Percentiles rank a stretch among this genome's conserved stretches.
Evolutionary conservation across 2,113 vertebrate species (phyloP).

Genomic region (Perca flavescens): DNA sequence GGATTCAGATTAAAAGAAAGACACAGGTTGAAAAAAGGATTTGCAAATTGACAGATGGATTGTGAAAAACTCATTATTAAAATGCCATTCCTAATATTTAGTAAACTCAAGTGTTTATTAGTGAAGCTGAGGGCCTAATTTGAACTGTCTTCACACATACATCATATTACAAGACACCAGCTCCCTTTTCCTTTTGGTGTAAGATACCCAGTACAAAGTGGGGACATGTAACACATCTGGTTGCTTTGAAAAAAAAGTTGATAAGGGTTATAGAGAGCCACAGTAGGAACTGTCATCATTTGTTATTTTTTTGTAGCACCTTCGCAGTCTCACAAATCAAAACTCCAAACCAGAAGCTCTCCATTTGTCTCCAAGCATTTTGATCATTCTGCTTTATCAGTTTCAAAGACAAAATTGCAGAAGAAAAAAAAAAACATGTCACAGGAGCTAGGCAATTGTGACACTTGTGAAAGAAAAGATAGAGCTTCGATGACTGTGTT

Average conservation of each 20-base stretch:
- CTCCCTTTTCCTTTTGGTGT: conserved; percentile 33
- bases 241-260: conserved; percentile 72
- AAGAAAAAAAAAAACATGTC: conserved; percentile 62
- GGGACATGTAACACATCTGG: conserved; percentile 65
- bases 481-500: conserved; percentile 54
- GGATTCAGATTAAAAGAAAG: conserved; percentile 54
- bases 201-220: conserved; percentile 65
- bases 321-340: conserved; percentile 74
- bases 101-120: conserved; percentile 61
- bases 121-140: conserved; percentile 63
- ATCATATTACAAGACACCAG: conserved; percentile 61
- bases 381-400: conserved; percentile 76
- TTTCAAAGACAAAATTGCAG: conserved; percentile 73
- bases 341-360: conserved; percentile 76
- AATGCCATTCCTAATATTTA: conserved; percentile 70
- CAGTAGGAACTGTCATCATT: conserved; percentile 64
- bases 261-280: conserved; percentile 70
- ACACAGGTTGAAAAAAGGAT: conserved; percentile 52
- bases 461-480: conserved; percentile 61
- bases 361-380: conserved; percentile 74
- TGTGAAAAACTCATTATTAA: conserved; percentile 63
- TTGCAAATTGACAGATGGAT: conserved; percentile 62
- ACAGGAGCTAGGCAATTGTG: conserved; percentile 62
- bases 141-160: conserved; percentile 62
- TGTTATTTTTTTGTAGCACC: conserved; percentile 67